Evolutionary conservation across 2,113 vertebrate genomes (phyloP).

Genomic region (Chloebia gouldiae): DNA sequence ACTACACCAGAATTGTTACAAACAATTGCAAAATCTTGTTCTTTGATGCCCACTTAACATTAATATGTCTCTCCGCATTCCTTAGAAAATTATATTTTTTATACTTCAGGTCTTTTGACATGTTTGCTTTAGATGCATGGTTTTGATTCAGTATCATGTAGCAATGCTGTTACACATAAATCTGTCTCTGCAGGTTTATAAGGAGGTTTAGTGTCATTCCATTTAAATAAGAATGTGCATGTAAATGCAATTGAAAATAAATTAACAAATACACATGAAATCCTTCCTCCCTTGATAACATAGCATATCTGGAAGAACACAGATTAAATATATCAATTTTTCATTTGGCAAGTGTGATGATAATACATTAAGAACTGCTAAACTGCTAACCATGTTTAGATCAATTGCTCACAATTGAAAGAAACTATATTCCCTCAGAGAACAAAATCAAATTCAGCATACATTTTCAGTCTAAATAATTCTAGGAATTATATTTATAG

Average conservation of each 20-base stretch:
- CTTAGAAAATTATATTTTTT: neutral
- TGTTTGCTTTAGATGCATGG: neutral
- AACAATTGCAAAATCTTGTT: neutral
- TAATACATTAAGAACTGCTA: neutral
- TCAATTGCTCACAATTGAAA: neutral
- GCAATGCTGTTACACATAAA: neutral
- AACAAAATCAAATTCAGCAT: neutral
- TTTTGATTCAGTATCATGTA: neutral
- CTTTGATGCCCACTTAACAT: neutral
- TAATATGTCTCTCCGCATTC: neutral
- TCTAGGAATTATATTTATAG: neutral
- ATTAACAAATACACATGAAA: neutral
- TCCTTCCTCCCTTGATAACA: neutral
- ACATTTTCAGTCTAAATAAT: neutral
- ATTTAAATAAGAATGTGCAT: neutral
- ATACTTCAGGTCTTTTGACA: neutral
- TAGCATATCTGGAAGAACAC: neutral
- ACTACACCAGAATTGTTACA: neutral
- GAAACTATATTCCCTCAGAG: neutral
- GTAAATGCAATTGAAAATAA: neutral
- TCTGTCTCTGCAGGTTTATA: neutral
- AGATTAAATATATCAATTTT: constrained; percentile 24
- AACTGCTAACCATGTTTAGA: neutral
- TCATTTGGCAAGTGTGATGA: constrained; percentile 2
- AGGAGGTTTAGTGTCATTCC: neutral